Percentiles rank a stretch among this genome's conserved stretches.
Conservation (phyloP, 2,888 invertebrate species). For the Plagodis dolabraria region DNA sequence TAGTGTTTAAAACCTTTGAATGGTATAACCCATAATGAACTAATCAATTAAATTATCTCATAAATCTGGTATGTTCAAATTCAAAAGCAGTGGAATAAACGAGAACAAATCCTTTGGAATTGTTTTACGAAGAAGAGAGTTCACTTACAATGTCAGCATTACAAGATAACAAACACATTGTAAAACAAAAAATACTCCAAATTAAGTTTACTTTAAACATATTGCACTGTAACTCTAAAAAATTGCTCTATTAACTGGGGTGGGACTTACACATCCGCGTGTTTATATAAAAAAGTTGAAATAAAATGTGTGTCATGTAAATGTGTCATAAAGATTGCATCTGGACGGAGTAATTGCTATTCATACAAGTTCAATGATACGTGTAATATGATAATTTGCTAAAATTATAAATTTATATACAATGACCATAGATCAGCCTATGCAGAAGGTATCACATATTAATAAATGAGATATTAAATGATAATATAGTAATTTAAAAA, state of each 20-base stretch:
- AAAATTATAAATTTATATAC: conserved; percentile 3
- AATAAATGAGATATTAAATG: no score
- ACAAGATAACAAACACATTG: conserved; percentile 6
- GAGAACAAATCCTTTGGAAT: no score
- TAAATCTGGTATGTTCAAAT: no score
- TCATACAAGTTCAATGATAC: conserved; percentile 7
- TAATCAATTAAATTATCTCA: no score
- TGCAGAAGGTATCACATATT: not conserved
- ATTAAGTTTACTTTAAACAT: conserved; percentile 26
- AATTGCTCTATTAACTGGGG: not conserved
- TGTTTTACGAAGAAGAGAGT: not conserved
- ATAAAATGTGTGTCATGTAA: conserved; percentile 25
- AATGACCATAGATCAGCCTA: not conserved
- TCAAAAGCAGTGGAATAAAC: no score
- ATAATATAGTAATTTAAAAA: no score
- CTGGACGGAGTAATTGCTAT: conserved; percentile 9
- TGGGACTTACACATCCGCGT: not conserved
- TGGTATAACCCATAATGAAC: no score
- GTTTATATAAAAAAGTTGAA: conserved; percentile 28
- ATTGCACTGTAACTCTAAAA: not conserved
- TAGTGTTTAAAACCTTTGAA: no score
- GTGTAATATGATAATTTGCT: conserved; percentile 5
- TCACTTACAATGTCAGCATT: conserved; percentile 32
- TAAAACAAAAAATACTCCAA: conserved; percentile 9
- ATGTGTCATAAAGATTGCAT: conserved; percentile 33